Conservation (phyloP, 1,140 invertebrate species). For the Trachelipus rathkii region DNA sequence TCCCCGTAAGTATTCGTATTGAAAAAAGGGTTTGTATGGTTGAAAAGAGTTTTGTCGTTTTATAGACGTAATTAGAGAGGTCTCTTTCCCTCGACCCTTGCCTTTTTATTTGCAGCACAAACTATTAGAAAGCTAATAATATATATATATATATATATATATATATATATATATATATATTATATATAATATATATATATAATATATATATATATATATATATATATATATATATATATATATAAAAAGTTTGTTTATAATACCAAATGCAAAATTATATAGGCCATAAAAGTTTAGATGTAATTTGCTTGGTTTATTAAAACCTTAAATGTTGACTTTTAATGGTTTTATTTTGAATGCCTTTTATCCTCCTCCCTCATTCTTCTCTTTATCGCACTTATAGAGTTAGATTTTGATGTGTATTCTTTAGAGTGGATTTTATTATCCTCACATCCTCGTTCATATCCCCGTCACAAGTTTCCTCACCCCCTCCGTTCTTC, state of each 20-base stretch:
- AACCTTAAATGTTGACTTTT: not conserved
- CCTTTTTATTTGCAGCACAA: not conserved
- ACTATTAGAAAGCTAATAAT: not conserved
- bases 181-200: not conserved
- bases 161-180: conserved; percentile 20
- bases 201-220: not conserved
- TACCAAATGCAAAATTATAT: no score
- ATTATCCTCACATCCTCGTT: no score
- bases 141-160: conserved; percentile 4
- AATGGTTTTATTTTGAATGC: not conserved
- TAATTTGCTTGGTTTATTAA: conserved; percentile 26
- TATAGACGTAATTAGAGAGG: not conserved
- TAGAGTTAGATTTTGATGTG: no score
- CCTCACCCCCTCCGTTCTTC: no score
- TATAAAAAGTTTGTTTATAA: no score
- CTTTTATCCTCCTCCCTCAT: no score
- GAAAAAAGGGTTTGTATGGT: conserved; percentile 4
- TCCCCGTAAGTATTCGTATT: conserved; percentile 4
- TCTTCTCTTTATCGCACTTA: no score
- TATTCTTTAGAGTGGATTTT: no score
- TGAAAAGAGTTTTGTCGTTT: not conserved
- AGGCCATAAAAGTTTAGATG: no score
- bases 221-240: no score
- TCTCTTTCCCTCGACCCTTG: not conserved
- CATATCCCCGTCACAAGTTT: no score